These are phyloP conservation scores for Napeogenes sylphis DNA, from an alignment of 2,888 invertebrate species.

Conservation along the genomic window DNA sequence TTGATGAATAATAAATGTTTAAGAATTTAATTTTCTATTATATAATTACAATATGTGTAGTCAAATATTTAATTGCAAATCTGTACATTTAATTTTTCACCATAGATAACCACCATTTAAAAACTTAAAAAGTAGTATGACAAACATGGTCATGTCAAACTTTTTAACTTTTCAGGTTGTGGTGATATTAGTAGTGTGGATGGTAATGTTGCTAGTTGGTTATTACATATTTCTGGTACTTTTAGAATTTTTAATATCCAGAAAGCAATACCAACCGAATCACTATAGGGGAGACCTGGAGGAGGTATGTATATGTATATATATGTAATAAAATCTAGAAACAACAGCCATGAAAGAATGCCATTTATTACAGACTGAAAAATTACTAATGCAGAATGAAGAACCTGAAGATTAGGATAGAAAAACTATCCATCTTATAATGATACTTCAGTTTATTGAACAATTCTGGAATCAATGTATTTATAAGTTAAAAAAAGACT, in stretches of 20 bases:
- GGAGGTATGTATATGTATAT: constrained; percentile 44
- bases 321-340: constrained; percentile 63
- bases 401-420: constrained; percentile 22
- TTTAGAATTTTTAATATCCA: constrained; percentile 92
- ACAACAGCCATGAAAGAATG: too few species aligned
- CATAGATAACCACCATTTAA: too few species aligned
- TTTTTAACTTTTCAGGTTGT: constrained; percentile 82
- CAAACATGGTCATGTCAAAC: too few species aligned
- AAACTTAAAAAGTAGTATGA: too few species aligned
- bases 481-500: neutral
- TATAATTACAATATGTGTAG: too few species aligned
- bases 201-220: constrained; percentile 92
- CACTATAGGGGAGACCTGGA: neutral
- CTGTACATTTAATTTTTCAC: too few species aligned
- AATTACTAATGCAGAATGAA: constrained; percentile 25
- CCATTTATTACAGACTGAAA: constrained; percentile 26
- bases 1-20: too few species aligned
- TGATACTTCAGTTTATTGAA: neutral
- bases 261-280: constrained; percentile 76
- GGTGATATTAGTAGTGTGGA: constrained; percentile 96
- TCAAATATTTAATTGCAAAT: too few species aligned
- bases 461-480: neutral
- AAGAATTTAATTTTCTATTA: too few species aligned
- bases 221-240: constrained; percentile 97
- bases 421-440: neutral